These are phyloP conservation scores for Saccopteryx bilineata DNA, from an alignment of 2,113 vertebrate species.

Conservation along the genomic window DNA sequence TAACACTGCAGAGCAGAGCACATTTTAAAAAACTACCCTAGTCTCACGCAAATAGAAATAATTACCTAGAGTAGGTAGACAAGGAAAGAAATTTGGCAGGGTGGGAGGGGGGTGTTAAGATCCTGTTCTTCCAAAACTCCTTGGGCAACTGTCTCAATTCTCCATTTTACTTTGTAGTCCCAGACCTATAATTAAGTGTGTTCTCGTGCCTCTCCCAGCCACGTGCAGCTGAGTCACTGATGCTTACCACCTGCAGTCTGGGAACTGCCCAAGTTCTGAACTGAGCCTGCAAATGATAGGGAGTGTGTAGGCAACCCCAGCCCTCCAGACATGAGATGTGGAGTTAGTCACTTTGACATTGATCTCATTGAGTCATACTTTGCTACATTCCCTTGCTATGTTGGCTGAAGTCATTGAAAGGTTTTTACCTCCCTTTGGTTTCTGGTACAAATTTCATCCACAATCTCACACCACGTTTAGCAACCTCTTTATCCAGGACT, in stretches of 20 bases:
- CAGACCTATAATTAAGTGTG: constrained; percentile 65
- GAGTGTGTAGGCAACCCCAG: not conserved
- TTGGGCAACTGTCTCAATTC: constrained; percentile 28
- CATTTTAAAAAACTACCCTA: constrained; percentile 6
- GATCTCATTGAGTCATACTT: not conserved
- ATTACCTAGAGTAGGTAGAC: constrained; percentile 29
- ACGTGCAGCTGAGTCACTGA: constrained; percentile 47
- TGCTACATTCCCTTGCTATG: not conserved
- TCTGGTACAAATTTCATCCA: constrained; percentile 20
- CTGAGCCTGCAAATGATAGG: not conserved
- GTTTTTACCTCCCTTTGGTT: not conserved
- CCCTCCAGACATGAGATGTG: not conserved
- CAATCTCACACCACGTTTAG: not conserved
- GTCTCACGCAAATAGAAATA: constrained; percentile 36
- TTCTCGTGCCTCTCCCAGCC: not conserved
- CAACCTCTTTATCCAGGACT: constrained; percentile 34
- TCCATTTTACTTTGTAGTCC: constrained; percentile 16
- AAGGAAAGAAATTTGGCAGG: not conserved
- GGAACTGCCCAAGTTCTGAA: not conserved
- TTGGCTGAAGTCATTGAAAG: not conserved
- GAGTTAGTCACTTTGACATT: not conserved
- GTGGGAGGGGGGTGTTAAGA: not conserved
- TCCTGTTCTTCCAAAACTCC: constrained; percentile 19
- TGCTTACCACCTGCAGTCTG: constrained; percentile 18
- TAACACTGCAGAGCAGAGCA: not conserved